These are phyloP conservation scores for Drosophila macrospina DNA, from an alignment of 2,888 invertebrate genomes.

Conservation along the genomic window DNA sequence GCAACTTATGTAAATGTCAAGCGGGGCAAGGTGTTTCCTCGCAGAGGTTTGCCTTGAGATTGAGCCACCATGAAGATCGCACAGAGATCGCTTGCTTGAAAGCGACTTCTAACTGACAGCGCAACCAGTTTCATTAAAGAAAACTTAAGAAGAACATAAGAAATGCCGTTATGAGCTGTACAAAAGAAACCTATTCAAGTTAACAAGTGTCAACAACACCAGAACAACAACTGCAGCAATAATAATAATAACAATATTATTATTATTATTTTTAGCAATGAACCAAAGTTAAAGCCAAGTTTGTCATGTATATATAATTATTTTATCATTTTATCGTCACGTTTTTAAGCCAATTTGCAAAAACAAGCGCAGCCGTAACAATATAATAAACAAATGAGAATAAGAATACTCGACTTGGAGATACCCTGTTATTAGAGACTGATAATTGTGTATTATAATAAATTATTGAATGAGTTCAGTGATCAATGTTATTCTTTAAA, in stretches of 20 bases:
- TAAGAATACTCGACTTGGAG: not conserved
- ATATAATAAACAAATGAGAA: conserved; percentile 6
- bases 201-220: conserved; percentile 26
- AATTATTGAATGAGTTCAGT: not conserved
- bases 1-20: conserved; percentile 36
- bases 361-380: conserved; percentile 1
- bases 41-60: conserved; percentile 23
- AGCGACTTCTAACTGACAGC: not conserved
- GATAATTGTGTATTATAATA: no score
- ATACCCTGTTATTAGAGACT: not conserved
- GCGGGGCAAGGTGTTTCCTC: conserved; percentile 8
- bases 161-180: conserved; percentile 14
- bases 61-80: conserved; percentile 12
- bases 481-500: no score
- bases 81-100: conserved; percentile 2
- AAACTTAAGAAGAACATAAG: conserved; percentile 4
- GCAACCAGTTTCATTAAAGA: conserved; percentile 21
- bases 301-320: conserved; percentile 12
- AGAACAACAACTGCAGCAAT: conserved; percentile 5
- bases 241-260: not conserved
- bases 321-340: conserved; percentile 30
- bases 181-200: conserved; percentile 8
- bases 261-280: not conserved
- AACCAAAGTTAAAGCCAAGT: conserved; percentile 2
- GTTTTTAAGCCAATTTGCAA: conserved; percentile 25